A percentile compares a stretch with the other conserved stretches of the same genome.
These are phyloP conservation scores for Ischnus inquisitorius DNA, from an alignment of 2,888 invertebrate genomes.

Conservation along the genomic window DNA sequence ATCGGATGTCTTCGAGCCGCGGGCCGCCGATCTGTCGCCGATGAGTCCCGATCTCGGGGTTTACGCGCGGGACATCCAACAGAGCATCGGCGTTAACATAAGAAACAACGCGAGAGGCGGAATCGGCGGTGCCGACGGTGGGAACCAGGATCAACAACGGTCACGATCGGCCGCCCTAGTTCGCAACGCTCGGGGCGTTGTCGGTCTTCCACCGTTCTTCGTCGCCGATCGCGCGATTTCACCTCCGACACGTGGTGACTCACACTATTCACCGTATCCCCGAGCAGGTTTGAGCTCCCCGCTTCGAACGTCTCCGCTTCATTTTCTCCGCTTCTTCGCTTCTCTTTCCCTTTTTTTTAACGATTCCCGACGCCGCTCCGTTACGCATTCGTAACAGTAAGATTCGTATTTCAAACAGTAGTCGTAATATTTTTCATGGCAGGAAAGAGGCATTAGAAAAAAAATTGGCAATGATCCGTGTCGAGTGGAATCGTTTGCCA, in stretches of 20 bases:
- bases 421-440: not conserved
- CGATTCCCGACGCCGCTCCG: not conserved
- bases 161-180: constrained; percentile 38
- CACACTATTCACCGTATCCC: constrained; percentile 52
- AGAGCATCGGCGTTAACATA: constrained; percentile 93
- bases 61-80: constrained; percentile 94
- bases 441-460: not conserved
- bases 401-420: not conserved
- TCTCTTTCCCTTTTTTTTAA: not conserved
- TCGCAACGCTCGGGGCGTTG: constrained; percentile 37
- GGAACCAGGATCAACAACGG: constrained; percentile 34
- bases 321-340: too few species aligned
- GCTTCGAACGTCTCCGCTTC: not conserved
- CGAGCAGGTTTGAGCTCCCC: constrained; percentile 57
- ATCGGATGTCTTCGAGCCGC: constrained; percentile 92
- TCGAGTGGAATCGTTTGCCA: constrained; percentile 47
- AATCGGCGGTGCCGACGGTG: constrained; percentile 80
- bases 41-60: constrained; percentile 93
- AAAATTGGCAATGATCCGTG: constrained; percentile 32
- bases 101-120: constrained; percentile 90
- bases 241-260: constrained; percentile 32
- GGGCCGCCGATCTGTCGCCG: constrained; percentile 91
- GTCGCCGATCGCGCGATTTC: constrained; percentile 54
- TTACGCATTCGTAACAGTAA: not conserved
- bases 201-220: constrained; percentile 55